Evolutionary conservation across 2,888 invertebrate species (phyloP), one percentile per base, ranked within the genome.

Genomic region (Tromatobia lineatoria): DNA sequence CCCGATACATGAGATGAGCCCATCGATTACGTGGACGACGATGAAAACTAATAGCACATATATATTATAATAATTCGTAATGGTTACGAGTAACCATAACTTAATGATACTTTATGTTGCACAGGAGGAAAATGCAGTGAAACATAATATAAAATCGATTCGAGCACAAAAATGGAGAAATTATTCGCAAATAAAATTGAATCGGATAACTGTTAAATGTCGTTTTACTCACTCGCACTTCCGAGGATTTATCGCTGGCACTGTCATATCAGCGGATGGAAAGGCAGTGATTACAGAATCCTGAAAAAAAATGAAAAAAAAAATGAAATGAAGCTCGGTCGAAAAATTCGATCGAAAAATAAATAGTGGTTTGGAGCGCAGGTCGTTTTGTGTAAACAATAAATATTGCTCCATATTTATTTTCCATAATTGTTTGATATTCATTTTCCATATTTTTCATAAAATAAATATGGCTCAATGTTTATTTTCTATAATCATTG

Each of bases 61-160:
- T 18, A 18, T 18, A 61, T 61, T 38, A 34, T 61, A 61, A 61
- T 61, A 61, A 20, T 61, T 61, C 10, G 18, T 61, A 34, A 61
- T 34, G 61, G 34, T 34, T 34, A 61, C 34, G 61, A 18, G 61
- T 18, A n/a, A 3, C 25, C 25, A 15, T 57, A 57, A 57, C 25
- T 25, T 57, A 57, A 57, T 25, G 15, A 57, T 25, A 57, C 15
- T 25, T 57, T 13, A 25, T 25, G 25, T 25, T 11, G 13, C 10
- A 23, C 2, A 11, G 11, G 20, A 20, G 11, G 11, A 8, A 25
- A 57, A 3, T 23, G 15, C 57, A 25, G 13, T 25, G 25, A 57
- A 15, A 25, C 4, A 4, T n/a, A 50, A 50, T 6, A 38, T 38
- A 10, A 38, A 38, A 38, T 38, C 38, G 7, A 38, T 38, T 38